These are phyloP conservation scores for Ahaetulla prasina DNA, from an alignment of 2,113 vertebrate species.

Conservation along the genomic window DNA sequence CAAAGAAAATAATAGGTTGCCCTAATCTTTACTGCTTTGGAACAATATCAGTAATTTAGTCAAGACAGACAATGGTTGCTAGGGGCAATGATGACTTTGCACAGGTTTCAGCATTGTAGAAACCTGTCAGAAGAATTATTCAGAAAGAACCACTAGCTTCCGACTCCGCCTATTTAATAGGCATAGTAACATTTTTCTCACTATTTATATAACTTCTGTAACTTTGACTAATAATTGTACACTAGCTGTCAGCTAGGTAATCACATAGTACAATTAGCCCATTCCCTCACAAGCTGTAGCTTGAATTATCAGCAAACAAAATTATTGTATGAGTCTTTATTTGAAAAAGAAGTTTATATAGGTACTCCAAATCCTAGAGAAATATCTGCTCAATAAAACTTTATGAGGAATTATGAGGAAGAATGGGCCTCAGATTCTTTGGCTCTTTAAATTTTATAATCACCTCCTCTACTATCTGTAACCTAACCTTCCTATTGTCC, in stretches of 20 bases:
- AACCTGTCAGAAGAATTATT: conserved; percentile 1
- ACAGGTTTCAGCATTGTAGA: background rate
- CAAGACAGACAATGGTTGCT: background rate
- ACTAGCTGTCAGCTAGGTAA: background rate
- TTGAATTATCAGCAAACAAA: background rate
- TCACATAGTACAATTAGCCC: conserved; percentile 4
- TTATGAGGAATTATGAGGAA: background rate
- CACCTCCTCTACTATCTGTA: background rate
- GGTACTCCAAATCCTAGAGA: background rate
- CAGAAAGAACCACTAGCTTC: background rate
- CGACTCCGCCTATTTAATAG: background rate
- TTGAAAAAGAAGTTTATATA: background rate
- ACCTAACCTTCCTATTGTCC: background rate
- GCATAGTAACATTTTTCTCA: background rate
- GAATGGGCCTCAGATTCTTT: background rate
- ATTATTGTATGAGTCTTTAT: background rate
- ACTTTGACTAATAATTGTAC: background rate
- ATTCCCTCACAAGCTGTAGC: background rate
- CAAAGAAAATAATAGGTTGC: background rate
- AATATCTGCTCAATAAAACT: background rate
- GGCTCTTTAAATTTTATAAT: background rate
- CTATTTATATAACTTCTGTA: background rate
- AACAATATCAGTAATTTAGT: conserved; percentile 12
- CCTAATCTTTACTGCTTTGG: background rate
- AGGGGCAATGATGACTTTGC: background rate